Evolutionary conservation across 2,888 invertebrate genomes (phyloP), one percentile per base, ranked within the genome.

Genomic region (Catocala sponsa): DNA sequence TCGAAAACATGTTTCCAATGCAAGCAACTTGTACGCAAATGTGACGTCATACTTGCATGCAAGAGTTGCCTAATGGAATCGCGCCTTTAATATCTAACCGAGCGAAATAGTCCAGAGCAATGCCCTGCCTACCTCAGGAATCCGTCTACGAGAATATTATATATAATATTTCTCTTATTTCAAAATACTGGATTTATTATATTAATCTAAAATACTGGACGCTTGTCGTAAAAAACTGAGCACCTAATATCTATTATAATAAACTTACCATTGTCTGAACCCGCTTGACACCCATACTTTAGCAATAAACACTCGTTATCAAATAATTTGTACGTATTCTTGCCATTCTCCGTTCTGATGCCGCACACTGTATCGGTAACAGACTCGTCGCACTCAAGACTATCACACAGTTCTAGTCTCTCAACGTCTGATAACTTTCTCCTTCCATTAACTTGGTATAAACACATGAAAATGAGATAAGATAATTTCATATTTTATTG

Each of bases 291-390:
- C 0, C 89, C 90, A 69, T 83, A 87, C 53, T 83, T 81, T 32
- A 90, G 53, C 42, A 93, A 68, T 7, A 83, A 77, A 65, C 93
- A 93, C 71, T 89, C 88, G 55, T 83, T 88, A 25, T 83, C 71
- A 71, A 92, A 93, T n/a, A 83, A 10, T 62, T 78, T 89, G 6
- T 90, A 59, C 0, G 75, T 72, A 41, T 80, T 79, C 0, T 83
- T 82, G 0, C 75, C 71, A 0, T 77, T 78, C 44, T 86, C 83
- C 1, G 74, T 71, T 12, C 83, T 80, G 0, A 90, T 70, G 0
- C 91, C 92, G 66, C 92, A 93, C 0, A 89, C 89, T 35, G 55
- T 63, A 0, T 52, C 50, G 2, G 65, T 46, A 1, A 54, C 49
- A 6, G 55, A 55, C 11, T 68, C 75, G 25, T 80, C 76, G 53